A percentile compares a stretch with the other conserved stretches of the same genome.
phyloP scores from a whole-genome alignment of 2,888 invertebrate genomes.

The Helleia helle region DNA sequence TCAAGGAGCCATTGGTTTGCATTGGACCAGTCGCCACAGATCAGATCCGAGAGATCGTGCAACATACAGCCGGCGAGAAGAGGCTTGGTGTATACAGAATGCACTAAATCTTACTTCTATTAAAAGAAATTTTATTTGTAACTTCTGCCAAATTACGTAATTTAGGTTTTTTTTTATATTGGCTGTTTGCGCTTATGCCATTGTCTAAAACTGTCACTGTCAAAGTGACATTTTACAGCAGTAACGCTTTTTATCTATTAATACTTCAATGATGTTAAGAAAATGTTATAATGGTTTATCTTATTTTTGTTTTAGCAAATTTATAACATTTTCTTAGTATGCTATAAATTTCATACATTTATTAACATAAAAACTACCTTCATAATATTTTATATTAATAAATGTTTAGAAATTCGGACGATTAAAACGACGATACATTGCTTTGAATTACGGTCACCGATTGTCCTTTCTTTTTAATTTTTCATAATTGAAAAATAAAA shows the following conservation, averaged over 20 bases:
- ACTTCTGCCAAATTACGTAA: too few relatives aligned
- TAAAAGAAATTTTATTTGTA: too few relatives aligned
- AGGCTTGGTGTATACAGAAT: slow-evolving; percentile 79
- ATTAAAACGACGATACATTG: slow-evolving; percentile 33
- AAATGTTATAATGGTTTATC: neutral
- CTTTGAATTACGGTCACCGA: slow-evolving; percentile 56
- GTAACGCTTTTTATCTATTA: neutral
- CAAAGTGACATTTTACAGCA: neutral
- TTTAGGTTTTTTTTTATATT: neutral
- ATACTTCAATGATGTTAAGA: neutral
- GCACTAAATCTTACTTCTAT: slow-evolving; percentile 34
- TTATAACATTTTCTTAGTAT: neutral
- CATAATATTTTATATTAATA: slow-evolving; percentile 16
- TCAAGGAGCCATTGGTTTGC: slow-evolving; percentile 91
- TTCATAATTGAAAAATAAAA: slow-evolving; percentile 31
- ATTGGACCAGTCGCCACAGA: slow-evolving; percentile 89
- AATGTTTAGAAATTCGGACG: slow-evolving; percentile 15
- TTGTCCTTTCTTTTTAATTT: slow-evolving; percentile 39
- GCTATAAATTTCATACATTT: slow-evolving; percentile 5
- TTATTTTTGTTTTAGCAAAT: too few relatives aligned
- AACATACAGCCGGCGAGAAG: slow-evolving; percentile 88
- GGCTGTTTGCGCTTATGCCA: neutral
- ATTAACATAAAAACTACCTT: slow-evolving; percentile 3
- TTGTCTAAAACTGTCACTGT: neutral
- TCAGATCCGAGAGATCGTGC: slow-evolving; percentile 78